Evolutionary conservation across 2,113 vertebrate species (phyloP).

Genomic region (Antechinus flavipes): DNA sequence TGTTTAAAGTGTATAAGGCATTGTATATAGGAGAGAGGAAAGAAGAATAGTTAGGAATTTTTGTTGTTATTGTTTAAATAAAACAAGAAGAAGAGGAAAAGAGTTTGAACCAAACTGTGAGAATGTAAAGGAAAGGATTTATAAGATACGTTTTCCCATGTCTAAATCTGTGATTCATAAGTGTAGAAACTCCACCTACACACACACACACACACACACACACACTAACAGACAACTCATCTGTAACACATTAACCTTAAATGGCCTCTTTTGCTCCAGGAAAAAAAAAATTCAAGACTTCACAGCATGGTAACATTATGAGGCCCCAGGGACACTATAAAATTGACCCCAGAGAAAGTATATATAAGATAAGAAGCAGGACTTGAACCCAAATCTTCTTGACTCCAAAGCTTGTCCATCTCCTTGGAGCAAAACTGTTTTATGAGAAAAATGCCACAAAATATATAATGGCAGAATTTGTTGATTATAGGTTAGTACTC

Average conservation of each 20-base stretch:
- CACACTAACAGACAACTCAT: neutral
- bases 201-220: neutral
- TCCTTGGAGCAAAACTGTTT: neutral
- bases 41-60: neutral
- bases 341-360: neutral
- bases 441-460: neutral
- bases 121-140: neutral
- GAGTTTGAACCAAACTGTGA: neutral
- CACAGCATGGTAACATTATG: neutral
- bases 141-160: neutral
- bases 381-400: neutral
- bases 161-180: neutral
- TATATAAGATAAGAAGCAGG: neutral
- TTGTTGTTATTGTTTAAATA: neutral
- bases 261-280: neutral
- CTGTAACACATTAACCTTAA: constrained; percentile 2
- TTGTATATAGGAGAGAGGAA: neutral
- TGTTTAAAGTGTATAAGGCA: neutral
- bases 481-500: neutral
- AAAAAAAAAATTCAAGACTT: neutral
- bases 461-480: neutral
- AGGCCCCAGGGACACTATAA: neutral
- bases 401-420: neutral
- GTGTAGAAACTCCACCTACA: neutral
- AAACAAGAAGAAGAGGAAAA: neutral